These are phyloP conservation scores for Oryctes rhinoceros DNA, from an alignment of 1,140 invertebrate genomes.

Conservation along the genomic window DNA sequence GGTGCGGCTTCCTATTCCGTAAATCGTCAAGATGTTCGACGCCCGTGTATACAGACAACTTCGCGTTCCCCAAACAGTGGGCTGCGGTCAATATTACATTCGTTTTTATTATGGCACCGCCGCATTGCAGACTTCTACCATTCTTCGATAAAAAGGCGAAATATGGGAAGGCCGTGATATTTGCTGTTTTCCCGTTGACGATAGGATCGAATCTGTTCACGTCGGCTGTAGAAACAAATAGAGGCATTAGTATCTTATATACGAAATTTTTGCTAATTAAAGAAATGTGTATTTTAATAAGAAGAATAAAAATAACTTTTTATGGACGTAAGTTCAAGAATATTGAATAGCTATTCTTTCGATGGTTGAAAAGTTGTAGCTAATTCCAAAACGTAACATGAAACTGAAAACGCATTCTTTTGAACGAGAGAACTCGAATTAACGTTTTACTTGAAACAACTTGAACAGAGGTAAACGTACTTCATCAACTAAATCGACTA, in stretches of 20 bases:
- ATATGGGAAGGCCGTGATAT: neutral
- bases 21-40: neutral
- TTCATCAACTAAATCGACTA: no score
- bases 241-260: neutral
- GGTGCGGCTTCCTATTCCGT: neutral
- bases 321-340: no score
- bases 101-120: conserved; percentile 8
- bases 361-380: no score
- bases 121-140: neutral
- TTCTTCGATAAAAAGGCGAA: neutral
- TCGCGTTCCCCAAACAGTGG: neutral
- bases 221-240: neutral
- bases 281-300: no score
- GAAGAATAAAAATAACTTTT: no score
- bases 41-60: neutral
- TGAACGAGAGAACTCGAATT: no score
- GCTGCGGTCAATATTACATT: conserved; percentile 5
- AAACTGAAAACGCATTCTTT: no score
- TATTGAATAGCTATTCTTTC: no score
- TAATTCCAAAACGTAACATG: no score
- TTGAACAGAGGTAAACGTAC: no score
- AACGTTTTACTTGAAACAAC: no score
- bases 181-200: neutral
- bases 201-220: neutral
- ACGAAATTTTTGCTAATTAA: no score